These are phyloP conservation scores for Ambastaia sidthimunki DNA, from an alignment of 2,797 vertebrate species.

Conservation along the genomic window DNA sequence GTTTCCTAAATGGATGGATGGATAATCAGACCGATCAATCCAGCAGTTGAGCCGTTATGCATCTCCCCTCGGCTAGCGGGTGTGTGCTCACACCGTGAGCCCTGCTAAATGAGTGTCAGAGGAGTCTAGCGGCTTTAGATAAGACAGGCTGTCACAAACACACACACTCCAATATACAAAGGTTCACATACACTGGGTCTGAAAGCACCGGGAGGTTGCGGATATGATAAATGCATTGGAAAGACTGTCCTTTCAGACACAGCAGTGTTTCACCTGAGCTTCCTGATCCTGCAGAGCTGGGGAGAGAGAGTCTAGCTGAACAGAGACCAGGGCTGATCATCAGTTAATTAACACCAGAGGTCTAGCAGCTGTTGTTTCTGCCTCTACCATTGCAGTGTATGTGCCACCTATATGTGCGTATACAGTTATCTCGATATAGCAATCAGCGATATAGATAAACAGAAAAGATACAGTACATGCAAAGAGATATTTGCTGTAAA, in stretches of 20 bases:
- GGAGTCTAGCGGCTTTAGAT: slow-evolving; percentile 15
- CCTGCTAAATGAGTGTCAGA: slow-evolving; percentile 42
- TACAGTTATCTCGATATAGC: too few relatives aligned
- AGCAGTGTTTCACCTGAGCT: slow-evolving; percentile 65
- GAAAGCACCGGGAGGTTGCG: slow-evolving; percentile 68
- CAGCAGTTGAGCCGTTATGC: slow-evolving; percentile 1
- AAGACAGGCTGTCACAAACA: slow-evolving; percentile 35
- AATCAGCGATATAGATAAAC: background rate
- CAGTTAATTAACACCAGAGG: slow-evolving; percentile 48
- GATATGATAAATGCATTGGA: slow-evolving; percentile 76
- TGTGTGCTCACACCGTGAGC: slow-evolving; percentile 30
- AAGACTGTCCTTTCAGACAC: slow-evolving; percentile 75
- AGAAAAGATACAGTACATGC: background rate
- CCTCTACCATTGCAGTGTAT: background rate
- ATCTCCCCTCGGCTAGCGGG: slow-evolving; percentile 27
- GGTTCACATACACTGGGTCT: slow-evolving; percentile 6
- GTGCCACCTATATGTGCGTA: background rate
- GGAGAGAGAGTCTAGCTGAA: slow-evolving; percentile 53
- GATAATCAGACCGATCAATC: slow-evolving; percentile 31
- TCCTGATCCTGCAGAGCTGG: slow-evolving; percentile 61
- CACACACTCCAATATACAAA: slow-evolving; percentile 36
- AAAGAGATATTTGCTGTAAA: background rate
- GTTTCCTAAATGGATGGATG: slow-evolving; percentile 34
- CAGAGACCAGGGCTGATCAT: slow-evolving; percentile 38
- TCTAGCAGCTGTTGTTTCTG: slow-evolving; percentile 33